Base-by-base conservation (phyloP, 2,888 invertebrate species). In the Drosophila austrosaltans region DNA sequence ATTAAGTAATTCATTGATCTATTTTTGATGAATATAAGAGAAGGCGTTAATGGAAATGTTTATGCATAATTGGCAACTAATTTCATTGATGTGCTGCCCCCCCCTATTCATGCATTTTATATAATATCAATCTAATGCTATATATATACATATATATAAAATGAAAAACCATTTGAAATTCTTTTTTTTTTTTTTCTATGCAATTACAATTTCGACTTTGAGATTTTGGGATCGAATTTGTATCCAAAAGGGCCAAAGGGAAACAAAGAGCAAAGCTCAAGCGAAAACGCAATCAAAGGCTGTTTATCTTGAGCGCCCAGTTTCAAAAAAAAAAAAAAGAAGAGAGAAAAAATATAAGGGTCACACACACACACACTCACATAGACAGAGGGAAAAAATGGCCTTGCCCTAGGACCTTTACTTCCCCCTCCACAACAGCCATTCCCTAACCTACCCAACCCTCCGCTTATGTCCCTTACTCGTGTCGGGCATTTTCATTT, bases 281-380 rank as follows among this genome's bases (percentile, higher is more conserved):
- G 63, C 30, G 54, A 59, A 58, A 28, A 66, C 78, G 62, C 74
- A 82, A 82, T 89, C 87, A 83, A 81, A 81, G 74, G 76, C 84
- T 87, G 89, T 82, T 87, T 87, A 89, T 89, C 82, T 83, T 86
- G 62, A 69, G 75, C 25, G 22, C 36, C 39, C 39, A 48, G 48
- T 48, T 32, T 39, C 36, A 12, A 22, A 22, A 36, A 32, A 32
- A 32, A 6, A 6, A 7, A 7, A 32, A 32, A 32, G 5, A 36
- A 30, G 16, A 16, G 16, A 16, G 16, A 16, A 16, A 16, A 16
- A 16, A 16, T 16, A 22, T 57, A 22, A 48, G 69, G 68, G 40
- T 28, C 44, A 48, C 44, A 53, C 22, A 22, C 22, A 48, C 53
- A 44, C 44, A 30, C 42, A 28, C 32, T 12, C 36, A 39, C 20